These are phyloP conservation scores for Dryadula phaetusa DNA, from an alignment of 2,888 invertebrate species.

Conservation along the genomic window DNA sequence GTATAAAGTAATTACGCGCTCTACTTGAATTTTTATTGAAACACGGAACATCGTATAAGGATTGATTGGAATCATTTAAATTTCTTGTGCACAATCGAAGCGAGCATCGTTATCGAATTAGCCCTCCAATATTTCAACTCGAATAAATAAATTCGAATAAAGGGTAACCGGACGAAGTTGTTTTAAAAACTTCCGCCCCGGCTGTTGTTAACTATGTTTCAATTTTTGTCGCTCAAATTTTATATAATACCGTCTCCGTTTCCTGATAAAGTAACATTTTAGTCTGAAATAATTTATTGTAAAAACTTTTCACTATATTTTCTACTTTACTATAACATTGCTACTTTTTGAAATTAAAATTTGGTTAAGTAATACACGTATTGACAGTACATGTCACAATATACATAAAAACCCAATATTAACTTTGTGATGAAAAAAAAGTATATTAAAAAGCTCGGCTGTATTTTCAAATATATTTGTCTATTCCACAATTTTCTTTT, in stretches of 20 bases:
- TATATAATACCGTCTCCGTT: slow-evolving; percentile 29
- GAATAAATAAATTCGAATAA: slow-evolving; percentile 68
- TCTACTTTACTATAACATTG: too few relatives aligned
- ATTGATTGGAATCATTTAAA: slow-evolving; percentile 80
- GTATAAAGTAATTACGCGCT: slow-evolving; percentile 77
- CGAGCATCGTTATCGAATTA: slow-evolving; percentile 71
- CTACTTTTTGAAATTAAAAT: too few relatives aligned
- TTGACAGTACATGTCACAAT: not conserved
- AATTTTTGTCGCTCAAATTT: slow-evolving; percentile 39
- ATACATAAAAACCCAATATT: not conserved
- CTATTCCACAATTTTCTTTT: slow-evolving; percentile 19
- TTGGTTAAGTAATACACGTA: not conserved
- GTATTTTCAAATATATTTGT: not conserved
- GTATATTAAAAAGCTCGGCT: not conserved
- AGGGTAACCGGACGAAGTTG: slow-evolving; percentile 54
- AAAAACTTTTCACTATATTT: too few relatives aligned
- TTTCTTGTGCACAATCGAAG: slow-evolving; percentile 74
- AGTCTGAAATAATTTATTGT: not conserved
- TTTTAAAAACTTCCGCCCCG: slow-evolving; percentile 49
- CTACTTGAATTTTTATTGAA: slow-evolving; percentile 80
- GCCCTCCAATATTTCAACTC: slow-evolving; percentile 71
- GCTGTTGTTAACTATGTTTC: slow-evolving; percentile 44
- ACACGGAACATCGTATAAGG: slow-evolving; percentile 68
- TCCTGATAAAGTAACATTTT: not conserved
- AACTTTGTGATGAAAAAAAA: not conserved